A percentile compares a stretch with the other conserved stretches of the same genome.
phyloP scores from a whole-genome alignment of 2,797 vertebrate genomes.

The Scarus forsteni region DNA sequence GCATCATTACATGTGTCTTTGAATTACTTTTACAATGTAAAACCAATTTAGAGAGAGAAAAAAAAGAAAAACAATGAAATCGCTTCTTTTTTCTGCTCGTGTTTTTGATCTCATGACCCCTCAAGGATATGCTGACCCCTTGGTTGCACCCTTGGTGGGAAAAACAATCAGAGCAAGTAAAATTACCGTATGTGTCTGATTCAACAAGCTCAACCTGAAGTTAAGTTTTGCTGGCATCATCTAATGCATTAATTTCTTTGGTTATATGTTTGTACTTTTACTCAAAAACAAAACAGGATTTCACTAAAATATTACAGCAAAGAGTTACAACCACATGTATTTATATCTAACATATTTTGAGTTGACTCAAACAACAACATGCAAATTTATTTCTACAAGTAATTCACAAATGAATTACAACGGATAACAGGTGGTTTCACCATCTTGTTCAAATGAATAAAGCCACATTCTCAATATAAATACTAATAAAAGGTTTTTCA shows the following conservation, averaged over 20 bases:
- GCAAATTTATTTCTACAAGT: too few relatives aligned
- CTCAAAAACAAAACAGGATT: too few relatives aligned
- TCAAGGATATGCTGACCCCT: not conserved
- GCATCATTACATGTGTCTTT: not conserved
- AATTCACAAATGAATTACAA: not conserved
- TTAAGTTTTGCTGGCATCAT: not conserved
- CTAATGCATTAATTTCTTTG: too few relatives aligned
- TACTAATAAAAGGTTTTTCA: not conserved
- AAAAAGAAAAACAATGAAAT: not conserved
- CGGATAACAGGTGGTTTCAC: not conserved
- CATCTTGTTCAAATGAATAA: not conserved
- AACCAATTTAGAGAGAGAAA: too few relatives aligned
- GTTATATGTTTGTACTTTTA: not conserved
- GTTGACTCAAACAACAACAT: too few relatives aligned
- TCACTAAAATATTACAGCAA: not conserved
- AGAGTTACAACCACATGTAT: too few relatives aligned
- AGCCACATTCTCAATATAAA: not conserved
- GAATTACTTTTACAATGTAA: not conserved
- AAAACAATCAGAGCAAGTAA: not conserved
- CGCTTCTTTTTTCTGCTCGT: not conserved
- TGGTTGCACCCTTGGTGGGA: not conserved
- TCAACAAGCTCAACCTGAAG: not conserved
- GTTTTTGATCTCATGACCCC: not conserved
- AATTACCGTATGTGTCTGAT: not conserved
- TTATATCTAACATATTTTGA: too few relatives aligned